Percentiles rank a stretch among this genome's conserved stretches.
Conservation (phyloP, 2,797 vertebrate genomes). For the Sphenodon punctatus region DNA sequence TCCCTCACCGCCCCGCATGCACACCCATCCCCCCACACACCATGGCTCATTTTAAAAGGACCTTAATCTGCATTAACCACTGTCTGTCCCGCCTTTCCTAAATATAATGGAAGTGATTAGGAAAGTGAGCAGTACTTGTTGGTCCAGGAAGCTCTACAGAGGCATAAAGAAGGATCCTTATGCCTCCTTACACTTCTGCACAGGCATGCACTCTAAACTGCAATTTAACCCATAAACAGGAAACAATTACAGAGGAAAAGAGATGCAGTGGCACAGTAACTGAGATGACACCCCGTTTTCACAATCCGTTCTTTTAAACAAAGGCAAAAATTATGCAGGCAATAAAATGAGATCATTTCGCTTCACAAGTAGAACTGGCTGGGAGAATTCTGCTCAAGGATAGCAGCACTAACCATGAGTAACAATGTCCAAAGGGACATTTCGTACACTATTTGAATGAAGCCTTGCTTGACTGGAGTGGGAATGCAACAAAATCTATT, state of each 20-base stretch:
- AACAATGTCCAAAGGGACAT: not conserved
- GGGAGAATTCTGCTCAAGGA: not conserved
- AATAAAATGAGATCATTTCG: not conserved
- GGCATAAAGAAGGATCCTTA: too few species aligned
- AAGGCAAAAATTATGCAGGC: not conserved
- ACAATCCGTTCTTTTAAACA: not conserved
- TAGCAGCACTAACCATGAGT: not conserved
- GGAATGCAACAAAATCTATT: constrained; percentile 26
- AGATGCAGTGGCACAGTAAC: not conserved
- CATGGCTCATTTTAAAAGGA: too few species aligned
- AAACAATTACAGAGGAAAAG: not conserved
- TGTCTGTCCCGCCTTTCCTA: too few species aligned
- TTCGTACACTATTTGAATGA: constrained; percentile 39
- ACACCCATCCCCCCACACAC: too few species aligned
- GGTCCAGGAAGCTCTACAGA: too few species aligned
- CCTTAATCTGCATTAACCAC: not conserved
- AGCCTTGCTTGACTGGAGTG: constrained; percentile 6
- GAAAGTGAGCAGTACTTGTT: not conserved
- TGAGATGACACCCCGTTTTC: not conserved
- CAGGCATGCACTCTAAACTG: not conserved
- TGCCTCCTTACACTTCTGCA: not conserved
- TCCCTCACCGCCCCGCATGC: too few species aligned
- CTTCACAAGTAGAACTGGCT: not conserved
- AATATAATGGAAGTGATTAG: not conserved
- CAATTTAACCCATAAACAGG: not conserved